These are phyloP conservation scores for Epsilonema sp. DNA, from an alignment of 2,888 invertebrate genomes.

Conservation along the genomic window DNA sequence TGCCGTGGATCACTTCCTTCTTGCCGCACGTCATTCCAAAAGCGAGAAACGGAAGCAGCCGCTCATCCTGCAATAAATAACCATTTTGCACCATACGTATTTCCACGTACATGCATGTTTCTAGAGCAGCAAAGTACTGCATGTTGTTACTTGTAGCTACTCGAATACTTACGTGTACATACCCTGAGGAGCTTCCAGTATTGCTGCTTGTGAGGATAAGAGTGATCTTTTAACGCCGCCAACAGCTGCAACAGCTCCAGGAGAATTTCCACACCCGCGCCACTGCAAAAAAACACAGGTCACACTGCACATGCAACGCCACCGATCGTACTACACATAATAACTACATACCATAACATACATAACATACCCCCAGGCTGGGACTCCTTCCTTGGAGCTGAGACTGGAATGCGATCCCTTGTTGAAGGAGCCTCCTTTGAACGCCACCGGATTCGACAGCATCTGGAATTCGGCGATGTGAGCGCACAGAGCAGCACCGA, in stretches of 20 bases:
- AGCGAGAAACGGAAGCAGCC: constrained; percentile 31
- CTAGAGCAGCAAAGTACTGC: too few relatives aligned
- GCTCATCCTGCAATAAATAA: constrained; percentile 22
- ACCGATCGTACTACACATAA: too few relatives aligned
- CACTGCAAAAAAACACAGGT: constrained; percentile 11
- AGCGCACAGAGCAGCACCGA: constrained; percentile 16
- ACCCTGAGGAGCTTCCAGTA: constrained; percentile 16
- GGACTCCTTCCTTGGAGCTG: too few relatives aligned
- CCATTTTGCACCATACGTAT: too few relatives aligned
- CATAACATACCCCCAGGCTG: too few relatives aligned
- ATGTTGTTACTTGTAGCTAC: too few relatives aligned
- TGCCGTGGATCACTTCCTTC: constrained; percentile 27
- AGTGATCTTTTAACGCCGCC: constrained; percentile 21
- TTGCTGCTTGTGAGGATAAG: constrained; percentile 21
- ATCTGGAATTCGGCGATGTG: constrained; percentile 19
- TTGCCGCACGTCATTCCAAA: constrained; percentile 27
- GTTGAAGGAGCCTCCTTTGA: too few relatives aligned
- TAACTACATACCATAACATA: too few relatives aligned
- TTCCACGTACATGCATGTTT: too few relatives aligned
- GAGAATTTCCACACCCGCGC: constrained; percentile 17
- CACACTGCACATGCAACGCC: too few relatives aligned
- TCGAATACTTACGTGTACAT: too few relatives aligned
- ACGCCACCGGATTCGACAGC: constrained; percentile 15
- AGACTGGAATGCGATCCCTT: too few relatives aligned
- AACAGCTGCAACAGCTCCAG: constrained; percentile 18